Conservation (phyloP, 2,888 invertebrate species). For the Deroplatys truncata region DNA sequence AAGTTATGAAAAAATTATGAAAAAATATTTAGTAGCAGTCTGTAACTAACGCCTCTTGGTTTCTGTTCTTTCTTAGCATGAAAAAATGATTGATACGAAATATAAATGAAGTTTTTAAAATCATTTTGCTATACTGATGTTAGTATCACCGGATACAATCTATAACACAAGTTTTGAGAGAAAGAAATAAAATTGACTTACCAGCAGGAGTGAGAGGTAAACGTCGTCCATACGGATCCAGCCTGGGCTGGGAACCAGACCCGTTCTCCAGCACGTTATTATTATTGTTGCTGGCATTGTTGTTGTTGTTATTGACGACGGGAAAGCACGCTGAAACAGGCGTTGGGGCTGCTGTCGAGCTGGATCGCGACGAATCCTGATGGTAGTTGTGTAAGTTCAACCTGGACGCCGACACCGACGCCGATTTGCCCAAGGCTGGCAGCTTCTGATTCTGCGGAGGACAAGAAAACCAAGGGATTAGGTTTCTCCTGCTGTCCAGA, state of each 20-base stretch:
- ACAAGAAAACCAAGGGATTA: conserved; percentile 4
- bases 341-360: conserved; percentile 6
- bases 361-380: conserved; percentile 4
- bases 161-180: no score
- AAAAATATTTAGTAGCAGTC: no score
- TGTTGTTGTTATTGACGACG: conserved; percentile 43
- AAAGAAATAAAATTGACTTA: conserved; percentile 33
- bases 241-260: conserved; percentile 36
- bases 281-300: conserved; percentile 44
- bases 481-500: conserved; percentile 6
- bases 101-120: no score
- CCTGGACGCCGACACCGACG: conserved; percentile 1
- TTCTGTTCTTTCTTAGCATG: no score
- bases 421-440: conserved; percentile 18
- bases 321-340: conserved; percentile 11
- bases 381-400: neutral
- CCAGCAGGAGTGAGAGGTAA: conserved; percentile 57
- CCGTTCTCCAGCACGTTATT: neutral
- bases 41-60: no score
- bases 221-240: conserved; percentile 45
- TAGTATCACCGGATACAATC: no score
- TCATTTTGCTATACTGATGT: no score
- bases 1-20: no score
- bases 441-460: conserved; percentile 25
- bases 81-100: no score